Conservation (phyloP, 2,797 vertebrate species). For the Momotus momota region DNA sequence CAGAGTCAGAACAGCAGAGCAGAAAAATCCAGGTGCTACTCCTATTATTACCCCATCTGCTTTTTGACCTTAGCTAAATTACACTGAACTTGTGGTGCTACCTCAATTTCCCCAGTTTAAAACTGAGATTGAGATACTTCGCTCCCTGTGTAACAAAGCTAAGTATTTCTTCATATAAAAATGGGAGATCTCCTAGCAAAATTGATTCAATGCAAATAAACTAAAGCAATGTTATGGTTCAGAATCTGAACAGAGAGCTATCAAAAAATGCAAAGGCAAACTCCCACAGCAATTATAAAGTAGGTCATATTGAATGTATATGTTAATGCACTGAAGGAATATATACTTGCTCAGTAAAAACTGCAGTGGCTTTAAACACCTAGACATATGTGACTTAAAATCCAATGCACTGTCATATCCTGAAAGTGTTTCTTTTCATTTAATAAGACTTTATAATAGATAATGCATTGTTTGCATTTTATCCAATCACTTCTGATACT, state of each 20-base stretch:
- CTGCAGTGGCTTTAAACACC: neutral
- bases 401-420: neutral
- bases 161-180: constrained; percentile 40
- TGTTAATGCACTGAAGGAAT: constrained; percentile 17
- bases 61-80: constrained; percentile 48
- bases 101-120: constrained; percentile 33
- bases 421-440: constrained; percentile 50
- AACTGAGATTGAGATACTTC: neutral
- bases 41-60: neutral
- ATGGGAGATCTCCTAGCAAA: constrained; percentile 27
- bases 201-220: constrained; percentile 64
- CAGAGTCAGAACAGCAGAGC: neutral
- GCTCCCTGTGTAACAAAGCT: neutral
- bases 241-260: constrained; percentile 44
- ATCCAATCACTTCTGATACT: constrained; percentile 37
- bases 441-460: constrained; percentile 17
- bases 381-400: neutral
- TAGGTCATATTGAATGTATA: constrained; percentile 53
- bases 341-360: constrained; percentile 18
- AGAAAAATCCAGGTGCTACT: neutral
- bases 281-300: constrained; percentile 68
- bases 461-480: constrained; percentile 58
- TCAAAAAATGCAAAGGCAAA: constrained; percentile 63
- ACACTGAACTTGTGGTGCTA: constrained; percentile 4
- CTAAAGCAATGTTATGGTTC: neutral